A percentile compares a stretch with the other conserved stretches of the same genome.
Evolutionary conservation across 1,140 invertebrate species (phyloP).

Genomic region (Pogonus chalceus): DNA sequence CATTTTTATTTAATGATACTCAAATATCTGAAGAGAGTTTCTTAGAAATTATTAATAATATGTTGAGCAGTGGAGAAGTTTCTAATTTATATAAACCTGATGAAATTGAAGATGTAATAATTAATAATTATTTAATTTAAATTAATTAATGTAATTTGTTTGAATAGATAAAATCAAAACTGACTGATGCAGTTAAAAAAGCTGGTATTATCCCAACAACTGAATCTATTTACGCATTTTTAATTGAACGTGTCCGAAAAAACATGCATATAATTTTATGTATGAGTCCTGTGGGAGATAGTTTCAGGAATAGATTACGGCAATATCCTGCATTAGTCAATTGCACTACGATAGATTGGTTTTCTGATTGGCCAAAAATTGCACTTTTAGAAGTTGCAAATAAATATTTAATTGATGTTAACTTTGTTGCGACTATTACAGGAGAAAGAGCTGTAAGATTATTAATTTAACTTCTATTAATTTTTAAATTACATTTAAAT

Average conservation of each 20-base stretch:
- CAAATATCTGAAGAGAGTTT: slow-evolving; percentile 73
- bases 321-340: slow-evolving; percentile 80
- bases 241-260: slow-evolving; percentile 62
- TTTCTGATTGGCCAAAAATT: slow-evolving; percentile 74
- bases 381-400: slow-evolving; percentile 75
- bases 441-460: slow-evolving; percentile 38
- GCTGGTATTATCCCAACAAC: slow-evolving; percentile 52
- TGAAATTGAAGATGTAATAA: slow-evolving; percentile 64
- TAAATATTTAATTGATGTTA: slow-evolving; percentile 55
- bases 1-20: slow-evolving; percentile 75
- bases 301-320: slow-evolving; percentile 63
- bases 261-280: slow-evolving; percentile 75
- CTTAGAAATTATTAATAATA: slow-evolving; percentile 80
- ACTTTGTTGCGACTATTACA: slow-evolving; percentile 54
- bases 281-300: slow-evolving; percentile 77
- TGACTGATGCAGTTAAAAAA: slow-evolving; percentile 54
- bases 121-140: slow-evolving; percentile 6
- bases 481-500: neutral
- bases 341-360: slow-evolving; percentile 82
- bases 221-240: slow-evolving; percentile 58
- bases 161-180: slow-evolving; percentile 54
- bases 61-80: slow-evolving; percentile 75
- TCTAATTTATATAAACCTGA: slow-evolving; percentile 73
- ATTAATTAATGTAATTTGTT: slow-evolving; percentile 5
- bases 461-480: slow-evolving; percentile 1